phyloP scores from a whole-genome alignment of 1,140 invertebrate genomes.

The Nautilus pompilius region DNA sequence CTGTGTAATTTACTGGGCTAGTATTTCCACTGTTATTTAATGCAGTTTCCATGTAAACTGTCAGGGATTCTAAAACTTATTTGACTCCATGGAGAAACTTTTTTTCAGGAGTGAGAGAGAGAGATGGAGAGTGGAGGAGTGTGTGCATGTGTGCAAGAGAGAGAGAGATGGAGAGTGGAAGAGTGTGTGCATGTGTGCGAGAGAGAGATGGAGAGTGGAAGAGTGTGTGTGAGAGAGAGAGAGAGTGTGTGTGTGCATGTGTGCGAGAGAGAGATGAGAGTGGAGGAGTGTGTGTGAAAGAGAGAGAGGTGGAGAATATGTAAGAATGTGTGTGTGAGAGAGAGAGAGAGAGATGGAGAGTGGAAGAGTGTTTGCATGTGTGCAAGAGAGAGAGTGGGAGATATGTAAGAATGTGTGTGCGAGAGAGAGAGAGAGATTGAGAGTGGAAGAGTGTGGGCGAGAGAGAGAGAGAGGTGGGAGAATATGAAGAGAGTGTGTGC shows the following conservation, averaged over 20 bases:
- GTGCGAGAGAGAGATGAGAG: background rate
- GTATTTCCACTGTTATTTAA: slow-evolving; percentile 15
- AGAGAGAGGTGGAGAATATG: background rate
- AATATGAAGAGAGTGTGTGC: background rate
- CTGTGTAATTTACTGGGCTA: slow-evolving; percentile 2
- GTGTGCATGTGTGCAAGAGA: background rate
- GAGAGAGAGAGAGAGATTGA: background rate
- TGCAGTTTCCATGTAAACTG: slow-evolving; percentile 6
- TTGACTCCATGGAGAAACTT: background rate
- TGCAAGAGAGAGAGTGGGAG: slow-evolving; percentile 3
- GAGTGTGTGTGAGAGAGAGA: slow-evolving; percentile 4
- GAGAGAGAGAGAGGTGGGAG: background rate
- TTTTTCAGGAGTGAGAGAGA: background rate
- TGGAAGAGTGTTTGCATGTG: background rate
- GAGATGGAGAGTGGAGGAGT: slow-evolving; percentile 8
- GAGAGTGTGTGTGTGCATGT: slow-evolving; percentile 1
- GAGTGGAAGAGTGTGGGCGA: background rate
- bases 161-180: background rate
- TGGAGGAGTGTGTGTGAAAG: background rate
- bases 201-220: background rate
- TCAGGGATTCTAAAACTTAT: background rate
- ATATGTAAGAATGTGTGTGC: background rate
- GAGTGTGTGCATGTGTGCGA: background rate
- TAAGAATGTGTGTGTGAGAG: background rate
- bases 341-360: background rate